Conservation (phyloP, 2,888 invertebrate genomes). For the Endotricha flammealis region DNA sequence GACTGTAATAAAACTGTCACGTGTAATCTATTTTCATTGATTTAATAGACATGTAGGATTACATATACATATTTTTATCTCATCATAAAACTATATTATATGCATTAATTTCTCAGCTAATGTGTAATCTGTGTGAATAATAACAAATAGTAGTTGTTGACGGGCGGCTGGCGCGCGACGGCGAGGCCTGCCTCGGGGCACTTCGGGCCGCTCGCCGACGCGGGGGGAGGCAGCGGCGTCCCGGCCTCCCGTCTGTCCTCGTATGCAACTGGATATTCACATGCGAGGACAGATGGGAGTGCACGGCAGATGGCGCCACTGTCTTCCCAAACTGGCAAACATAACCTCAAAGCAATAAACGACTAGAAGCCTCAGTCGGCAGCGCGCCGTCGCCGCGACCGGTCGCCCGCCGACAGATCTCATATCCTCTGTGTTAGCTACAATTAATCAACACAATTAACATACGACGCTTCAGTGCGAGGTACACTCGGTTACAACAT, state of each 20-base stretch:
- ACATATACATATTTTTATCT: conserved; percentile 75
- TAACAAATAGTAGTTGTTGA: not conserved
- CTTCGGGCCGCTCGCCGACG: no score
- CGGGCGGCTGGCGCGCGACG: not conserved
- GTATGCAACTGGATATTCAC: no score
- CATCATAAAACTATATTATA: conserved; percentile 76
- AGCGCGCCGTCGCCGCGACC: conserved; percentile 10
- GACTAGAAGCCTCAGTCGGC: not conserved
- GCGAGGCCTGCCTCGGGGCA: not conserved
- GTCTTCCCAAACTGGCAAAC: no score
- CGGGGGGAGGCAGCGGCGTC: no score
- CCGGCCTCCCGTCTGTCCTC: no score
- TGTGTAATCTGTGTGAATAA: conserved; percentile 57
- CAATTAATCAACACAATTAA: conserved; percentile 44
- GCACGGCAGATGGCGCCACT: no score
- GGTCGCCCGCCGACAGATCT: conserved; percentile 26
- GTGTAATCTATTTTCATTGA: conserved; percentile 72
- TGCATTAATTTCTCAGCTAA: conserved; percentile 71
- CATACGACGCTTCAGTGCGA: conserved; percentile 29
- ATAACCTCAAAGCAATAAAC: no score
- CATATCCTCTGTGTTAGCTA: conserved; percentile 49
- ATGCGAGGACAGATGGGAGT: no score
- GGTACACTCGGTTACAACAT: conserved; percentile 10
- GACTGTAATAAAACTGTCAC: conserved; percentile 40
- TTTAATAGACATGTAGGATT: conserved; percentile 79